phyloP scores from a whole-genome alignment of 2,797 vertebrate genomes.

The Apogon talboti region DNA sequence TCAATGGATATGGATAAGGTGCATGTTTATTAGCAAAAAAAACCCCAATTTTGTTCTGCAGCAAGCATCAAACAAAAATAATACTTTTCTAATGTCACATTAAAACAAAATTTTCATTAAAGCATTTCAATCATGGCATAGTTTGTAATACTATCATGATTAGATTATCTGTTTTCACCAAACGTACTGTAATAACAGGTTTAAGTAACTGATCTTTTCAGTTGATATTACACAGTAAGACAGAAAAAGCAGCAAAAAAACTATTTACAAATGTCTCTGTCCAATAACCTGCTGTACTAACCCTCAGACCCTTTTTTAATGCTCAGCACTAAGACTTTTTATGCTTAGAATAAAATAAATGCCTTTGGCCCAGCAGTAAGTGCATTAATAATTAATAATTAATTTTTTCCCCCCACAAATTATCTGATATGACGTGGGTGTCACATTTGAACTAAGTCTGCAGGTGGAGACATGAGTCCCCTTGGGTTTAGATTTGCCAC shows the following conservation, averaged over 20 bases:
- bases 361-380: slow-evolving; percentile 62
- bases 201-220: slow-evolving; percentile 13
- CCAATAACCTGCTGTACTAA: slow-evolving; percentile 35
- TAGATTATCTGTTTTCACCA: neutral
- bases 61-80: slow-evolving; percentile 20
- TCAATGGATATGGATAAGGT: neutral
- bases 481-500: slow-evolving; percentile 95
- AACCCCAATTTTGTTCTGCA: slow-evolving; percentile 18
- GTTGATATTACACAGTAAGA: slow-evolving; percentile 11
- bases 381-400: slow-evolving; percentile 58
- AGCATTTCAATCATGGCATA: neutral
- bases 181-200: slow-evolving; percentile 12
- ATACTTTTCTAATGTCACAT: no score
- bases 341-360: slow-evolving; percentile 29
- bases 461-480: slow-evolving; percentile 92
- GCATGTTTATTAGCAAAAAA: slow-evolving; percentile 42
- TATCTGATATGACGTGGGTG: slow-evolving; percentile 30
- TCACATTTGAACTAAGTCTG: slow-evolving; percentile 85
- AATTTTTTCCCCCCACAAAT: slow-evolving; percentile 39
- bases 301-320: slow-evolving; percentile 35
- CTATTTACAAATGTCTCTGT: slow-evolving; percentile 58
- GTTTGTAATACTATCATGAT: neutral
- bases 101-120: no score
- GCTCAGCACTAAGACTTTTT: slow-evolving; percentile 36
- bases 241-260: slow-evolving; percentile 26